phyloP scores from a whole-genome alignment of 1,140 invertebrate species.

The Leptinotarsa texana region DNA sequence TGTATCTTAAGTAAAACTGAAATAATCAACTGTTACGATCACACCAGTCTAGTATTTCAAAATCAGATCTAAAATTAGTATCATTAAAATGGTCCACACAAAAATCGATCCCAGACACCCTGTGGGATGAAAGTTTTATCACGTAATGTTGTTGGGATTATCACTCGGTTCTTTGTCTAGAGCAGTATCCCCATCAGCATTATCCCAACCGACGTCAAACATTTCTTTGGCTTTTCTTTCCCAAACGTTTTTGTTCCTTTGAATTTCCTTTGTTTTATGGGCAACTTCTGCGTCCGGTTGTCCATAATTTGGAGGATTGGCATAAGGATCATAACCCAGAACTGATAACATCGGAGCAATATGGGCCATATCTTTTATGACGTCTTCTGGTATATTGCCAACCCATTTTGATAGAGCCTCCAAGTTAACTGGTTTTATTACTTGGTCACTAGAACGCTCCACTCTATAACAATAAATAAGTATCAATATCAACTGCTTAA shows the following conservation, averaged over 20 bases:
- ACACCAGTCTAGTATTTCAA: not conserved
- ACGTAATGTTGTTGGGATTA: conserved; percentile 38
- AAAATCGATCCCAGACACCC: not conserved
- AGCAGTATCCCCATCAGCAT: conserved; percentile 43
- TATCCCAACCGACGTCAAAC: conserved; percentile 46
- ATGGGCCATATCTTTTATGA: conserved; percentile 85
- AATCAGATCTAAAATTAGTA: not conserved
- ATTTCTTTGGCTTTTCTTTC: conserved; percentile 62
- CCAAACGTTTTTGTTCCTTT: conserved; percentile 61
- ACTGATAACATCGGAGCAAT: conserved; percentile 91
- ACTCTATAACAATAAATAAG: conserved; percentile 68
- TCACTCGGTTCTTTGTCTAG: conserved; percentile 51
- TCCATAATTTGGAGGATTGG: conserved; percentile 92
- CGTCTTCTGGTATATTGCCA: conserved; percentile 87
- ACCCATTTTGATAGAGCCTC: conserved; percentile 98
- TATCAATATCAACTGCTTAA: not conserved
- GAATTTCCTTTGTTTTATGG: conserved; percentile 72
- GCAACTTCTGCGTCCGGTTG: conserved; percentile 82
- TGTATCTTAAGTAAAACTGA: not conserved
- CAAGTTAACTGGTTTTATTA: conserved; percentile 96
- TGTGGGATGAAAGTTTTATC: conserved; percentile 4
- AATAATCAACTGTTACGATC: not conserved
- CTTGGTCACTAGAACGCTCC: conserved; percentile 97
- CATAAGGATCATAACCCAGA: conserved; percentile 91
- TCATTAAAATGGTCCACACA: not conserved